Evolutionary conservation across 2,113 vertebrate genomes (phyloP).

Genomic region (Meriones unguiculatus): DNA sequence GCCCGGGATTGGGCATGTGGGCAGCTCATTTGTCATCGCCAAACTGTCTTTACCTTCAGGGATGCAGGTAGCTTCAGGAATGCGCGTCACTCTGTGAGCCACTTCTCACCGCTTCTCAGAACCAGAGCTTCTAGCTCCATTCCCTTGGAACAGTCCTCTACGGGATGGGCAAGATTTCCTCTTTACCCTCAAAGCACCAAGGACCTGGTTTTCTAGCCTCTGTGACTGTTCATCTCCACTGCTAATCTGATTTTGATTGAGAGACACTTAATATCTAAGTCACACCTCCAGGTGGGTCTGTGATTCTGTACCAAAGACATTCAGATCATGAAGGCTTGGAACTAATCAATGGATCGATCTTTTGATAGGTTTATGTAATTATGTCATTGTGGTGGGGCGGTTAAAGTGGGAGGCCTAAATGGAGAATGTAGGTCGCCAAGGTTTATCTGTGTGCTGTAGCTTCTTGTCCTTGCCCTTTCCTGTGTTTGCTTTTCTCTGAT

Average conservation of each 20-base stretch:
- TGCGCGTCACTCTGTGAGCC: neutral
- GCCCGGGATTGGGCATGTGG: neutral
- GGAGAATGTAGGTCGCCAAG: neutral
- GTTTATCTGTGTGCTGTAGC: no score
- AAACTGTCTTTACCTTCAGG: neutral
- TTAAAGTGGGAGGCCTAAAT: neutral
- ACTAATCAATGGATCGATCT: neutral
- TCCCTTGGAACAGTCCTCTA: neutral
- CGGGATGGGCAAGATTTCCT: neutral
- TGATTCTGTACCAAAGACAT: neutral
- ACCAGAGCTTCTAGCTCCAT: neutral
- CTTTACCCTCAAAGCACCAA: neutral
- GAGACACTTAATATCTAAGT: neutral
- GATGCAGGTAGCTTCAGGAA: neutral
- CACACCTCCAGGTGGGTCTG: neutral
- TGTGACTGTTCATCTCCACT: neutral
- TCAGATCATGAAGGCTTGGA: neutral
- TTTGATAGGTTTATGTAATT: neutral
- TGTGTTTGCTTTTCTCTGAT: neutral
- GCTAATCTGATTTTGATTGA: neutral
- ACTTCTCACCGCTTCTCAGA: neutral
- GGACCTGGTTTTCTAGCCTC: neutral
- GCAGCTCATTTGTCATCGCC: neutral
- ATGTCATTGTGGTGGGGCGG: neutral
- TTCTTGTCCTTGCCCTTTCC: neutral